phyloP scores from a whole-genome alignment of 1,140 invertebrate genomes.

The Sminthurinus signatus region DNA sequence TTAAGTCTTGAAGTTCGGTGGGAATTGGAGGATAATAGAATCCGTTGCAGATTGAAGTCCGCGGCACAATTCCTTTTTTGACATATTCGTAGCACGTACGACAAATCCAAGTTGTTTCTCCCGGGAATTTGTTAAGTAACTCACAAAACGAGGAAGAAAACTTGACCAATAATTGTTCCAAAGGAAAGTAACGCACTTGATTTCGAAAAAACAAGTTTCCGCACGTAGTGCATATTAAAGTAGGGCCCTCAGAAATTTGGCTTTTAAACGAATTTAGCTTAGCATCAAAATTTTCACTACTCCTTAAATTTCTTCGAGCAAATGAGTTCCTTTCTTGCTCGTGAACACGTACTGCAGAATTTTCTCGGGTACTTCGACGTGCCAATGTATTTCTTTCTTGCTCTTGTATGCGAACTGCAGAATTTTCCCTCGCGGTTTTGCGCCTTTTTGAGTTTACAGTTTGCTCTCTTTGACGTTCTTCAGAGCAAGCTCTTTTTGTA shows the following conservation, averaged over 20 bases:
- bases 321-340: not conserved
- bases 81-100: conserved; percentile 1
- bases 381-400: not conserved
- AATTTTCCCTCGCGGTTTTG: not conserved
- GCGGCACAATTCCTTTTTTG: conserved; percentile 4
- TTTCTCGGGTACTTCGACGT: not conserved
- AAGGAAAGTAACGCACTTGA: not conserved
- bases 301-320: not conserved
- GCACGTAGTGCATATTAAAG: conserved; percentile 19
- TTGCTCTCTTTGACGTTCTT: not conserved
- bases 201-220: conserved; percentile 11
- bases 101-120: not conserved
- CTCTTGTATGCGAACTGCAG: not conserved
- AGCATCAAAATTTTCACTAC: too few relatives aligned
- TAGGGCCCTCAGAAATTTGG: conserved; percentile 10
- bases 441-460: not conserved
- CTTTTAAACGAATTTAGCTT: not conserved
- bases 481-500: too few relatives aligned
- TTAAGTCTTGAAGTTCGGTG: conserved; percentile 1
- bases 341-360: not conserved
- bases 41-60: conserved; percentile 24
- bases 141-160: not conserved
- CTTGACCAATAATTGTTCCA: not conserved
- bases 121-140: not conserved
- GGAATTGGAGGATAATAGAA: conserved; percentile 20